Conservation (phyloP, 2,113 vertebrate genomes). For the Dipodomys spectabilis region DNA sequence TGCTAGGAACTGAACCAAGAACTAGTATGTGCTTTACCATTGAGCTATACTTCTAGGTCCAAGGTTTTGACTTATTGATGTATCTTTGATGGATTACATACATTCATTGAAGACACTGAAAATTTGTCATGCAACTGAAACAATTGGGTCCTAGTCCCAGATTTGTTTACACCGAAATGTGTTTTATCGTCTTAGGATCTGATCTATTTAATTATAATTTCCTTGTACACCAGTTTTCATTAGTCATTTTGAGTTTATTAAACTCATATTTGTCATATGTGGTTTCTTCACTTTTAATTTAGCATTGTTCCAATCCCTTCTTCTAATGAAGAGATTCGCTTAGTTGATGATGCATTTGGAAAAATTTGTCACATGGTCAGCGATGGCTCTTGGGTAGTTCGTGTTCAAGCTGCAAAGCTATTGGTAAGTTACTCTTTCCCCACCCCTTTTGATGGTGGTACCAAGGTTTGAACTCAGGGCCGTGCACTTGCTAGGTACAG, state of each 20-base stretch:
- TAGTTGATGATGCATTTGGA: slow-evolving; percentile 97
- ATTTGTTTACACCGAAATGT: slow-evolving; percentile 31
- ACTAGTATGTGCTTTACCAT: background rate
- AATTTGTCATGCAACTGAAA: background rate
- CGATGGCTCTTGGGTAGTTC: slow-evolving; percentile 97
- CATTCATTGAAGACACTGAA: slow-evolving; percentile 22
- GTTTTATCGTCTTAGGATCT: slow-evolving; percentile 30
- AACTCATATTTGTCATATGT: background rate
- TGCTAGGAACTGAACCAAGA: background rate
- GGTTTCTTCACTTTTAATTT: slow-evolving; percentile 54
- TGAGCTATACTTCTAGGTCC: background rate
- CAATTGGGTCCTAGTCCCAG: background rate
- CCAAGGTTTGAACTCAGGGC: no score
- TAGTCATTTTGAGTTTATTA: background rate
- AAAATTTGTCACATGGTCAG: slow-evolving; percentile 99
- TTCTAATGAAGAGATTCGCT: slow-evolving; percentile 97
- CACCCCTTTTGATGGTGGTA: background rate
- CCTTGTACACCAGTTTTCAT: background rate
- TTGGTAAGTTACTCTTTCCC: slow-evolving; percentile 88
- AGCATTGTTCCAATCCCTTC: slow-evolving; percentile 98
- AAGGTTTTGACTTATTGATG: slow-evolving; percentile 28
- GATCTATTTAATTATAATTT: background rate
- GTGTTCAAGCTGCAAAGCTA: slow-evolving; percentile 96
- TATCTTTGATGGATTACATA: background rate
- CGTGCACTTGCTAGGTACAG: no score